These are phyloP conservation scores for Orchesellides sinensis DNA, from an alignment of 2,888 invertebrate genomes.

Conservation along the genomic window DNA sequence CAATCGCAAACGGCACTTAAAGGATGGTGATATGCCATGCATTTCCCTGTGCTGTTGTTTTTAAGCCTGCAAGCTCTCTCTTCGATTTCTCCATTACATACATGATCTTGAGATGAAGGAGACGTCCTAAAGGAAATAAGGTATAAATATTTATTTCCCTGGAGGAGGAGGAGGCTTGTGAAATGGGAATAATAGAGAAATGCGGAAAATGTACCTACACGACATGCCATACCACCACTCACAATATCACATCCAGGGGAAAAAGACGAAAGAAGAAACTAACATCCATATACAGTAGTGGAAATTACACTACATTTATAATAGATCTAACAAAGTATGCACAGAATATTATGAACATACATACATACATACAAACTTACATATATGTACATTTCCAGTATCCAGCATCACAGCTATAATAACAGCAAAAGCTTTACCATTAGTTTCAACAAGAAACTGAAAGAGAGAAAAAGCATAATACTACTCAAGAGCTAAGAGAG, in stretches of 20 bases:
- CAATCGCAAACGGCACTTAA: too few species aligned
- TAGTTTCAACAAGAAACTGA: constrained; percentile 23
- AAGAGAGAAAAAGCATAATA: constrained; percentile 46
- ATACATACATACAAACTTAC: not conserved
- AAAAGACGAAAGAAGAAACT: constrained; percentile 45
- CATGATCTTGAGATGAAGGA: constrained; percentile 62
- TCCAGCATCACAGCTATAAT: constrained; percentile 29
- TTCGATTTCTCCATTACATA: constrained; percentile 51
- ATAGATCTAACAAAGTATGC: constrained; percentile 8
- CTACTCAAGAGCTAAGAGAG: constrained; percentile 45
- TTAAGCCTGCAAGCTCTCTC: constrained; percentile 15
- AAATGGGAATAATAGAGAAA: constrained; percentile 63
- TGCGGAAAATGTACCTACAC: constrained; percentile 50
- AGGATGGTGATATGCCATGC: too few species aligned
- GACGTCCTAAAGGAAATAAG: constrained; percentile 61
- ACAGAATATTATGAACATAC: not conserved
- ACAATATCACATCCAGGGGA: constrained; percentile 45
- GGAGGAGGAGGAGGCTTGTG: constrained; percentile 61
- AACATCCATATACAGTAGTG: constrained; percentile 28
- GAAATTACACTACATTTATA: constrained; percentile 44
- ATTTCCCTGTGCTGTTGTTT: not conserved
- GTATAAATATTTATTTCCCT: constrained; percentile 66
- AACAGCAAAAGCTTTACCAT: constrained; percentile 36
- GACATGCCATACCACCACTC: constrained; percentile 17
- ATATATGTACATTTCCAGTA: not conserved